Evolutionary conservation across 2,888 invertebrate species (phyloP), one percentile per base, ranked within the genome.

Genomic region (Aplocera efformata): DNA sequence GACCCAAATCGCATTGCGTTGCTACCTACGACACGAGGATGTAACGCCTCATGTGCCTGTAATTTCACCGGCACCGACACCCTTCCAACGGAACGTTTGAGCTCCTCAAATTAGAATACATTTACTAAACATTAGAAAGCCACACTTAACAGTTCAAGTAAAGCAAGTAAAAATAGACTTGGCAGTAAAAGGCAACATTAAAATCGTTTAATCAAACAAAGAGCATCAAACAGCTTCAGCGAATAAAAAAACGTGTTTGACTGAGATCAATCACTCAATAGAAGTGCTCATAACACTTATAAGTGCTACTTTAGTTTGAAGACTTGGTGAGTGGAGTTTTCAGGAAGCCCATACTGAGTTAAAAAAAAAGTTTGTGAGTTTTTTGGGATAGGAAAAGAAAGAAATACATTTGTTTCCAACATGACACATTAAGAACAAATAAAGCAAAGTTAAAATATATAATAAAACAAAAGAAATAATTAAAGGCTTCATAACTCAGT

Each of bases 191-290:
- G 35, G 40, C 20, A 40, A 29, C 43, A 48, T 53, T 46, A 51
- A 46, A 52, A 56, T 37, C 50, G 39, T 72, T 73, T 70, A 75
- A 76, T 76, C 74, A 72, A 68, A 67, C 73, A 71, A 72, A 69
- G 69, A 53, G 52, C 44, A 54, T 53, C 56, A 57, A 57, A 50
- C 48, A 42, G 32, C 42, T 41, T 36, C 34, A 40, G 50, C 57
- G 50, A 58, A 62, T 60, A 60, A 65, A 65, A 55, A 63, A 60
- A 62, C 57, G 60, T 58, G 54, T 54, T 56, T 56, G 56, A 57
- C 56, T 49, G 45, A 60, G 64, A 74, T 75, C 74, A 67, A 72
- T 75, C 73, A 70, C 66, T 60, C 53, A 63, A 59, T 62, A 56
- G 56, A 57, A 58, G 55, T 44, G 44, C 49, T 54, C 58, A 63